These are phyloP conservation scores for Rapana venosa DNA, from an alignment of 2,888 invertebrate genomes.

Conservation along the genomic window DNA sequence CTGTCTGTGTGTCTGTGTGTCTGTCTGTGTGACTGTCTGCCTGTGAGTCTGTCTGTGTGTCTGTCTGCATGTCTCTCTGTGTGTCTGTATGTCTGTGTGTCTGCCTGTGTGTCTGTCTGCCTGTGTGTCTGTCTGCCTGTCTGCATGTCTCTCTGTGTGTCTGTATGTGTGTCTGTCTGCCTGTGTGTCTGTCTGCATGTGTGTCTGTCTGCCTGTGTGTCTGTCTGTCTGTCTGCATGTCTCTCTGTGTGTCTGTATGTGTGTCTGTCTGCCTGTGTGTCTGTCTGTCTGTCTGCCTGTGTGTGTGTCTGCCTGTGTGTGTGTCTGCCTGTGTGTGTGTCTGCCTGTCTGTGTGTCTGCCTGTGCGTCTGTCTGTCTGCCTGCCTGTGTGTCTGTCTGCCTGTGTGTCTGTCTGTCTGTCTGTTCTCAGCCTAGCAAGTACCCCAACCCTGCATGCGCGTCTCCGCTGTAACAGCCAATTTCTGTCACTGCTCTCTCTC, in stretches of 20 bases:
- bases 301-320: background rate
- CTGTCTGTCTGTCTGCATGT: background rate
- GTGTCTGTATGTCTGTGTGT: background rate
- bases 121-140: background rate
- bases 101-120: background rate
- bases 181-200: background rate
- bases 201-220: background rate
- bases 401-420: background rate
- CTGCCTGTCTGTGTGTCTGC: background rate
- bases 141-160: background rate
- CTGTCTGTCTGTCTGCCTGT: background rate
- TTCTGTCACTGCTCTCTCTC: too few relatives aligned
- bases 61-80: background rate
- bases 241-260: background rate
- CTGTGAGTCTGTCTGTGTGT: background rate
- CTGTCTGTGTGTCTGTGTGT: background rate
- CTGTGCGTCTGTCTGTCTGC: background rate
- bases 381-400: background rate
- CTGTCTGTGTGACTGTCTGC: background rate
- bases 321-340: background rate
- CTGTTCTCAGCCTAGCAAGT: background rate
- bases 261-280: background rate
- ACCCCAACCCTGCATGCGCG: background rate
- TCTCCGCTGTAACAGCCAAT: background rate
- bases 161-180: background rate